These are phyloP conservation scores for Accipiter virgatus DNA, from an alignment of 2,113 vertebrate genomes.

Conservation along the genomic window DNA sequence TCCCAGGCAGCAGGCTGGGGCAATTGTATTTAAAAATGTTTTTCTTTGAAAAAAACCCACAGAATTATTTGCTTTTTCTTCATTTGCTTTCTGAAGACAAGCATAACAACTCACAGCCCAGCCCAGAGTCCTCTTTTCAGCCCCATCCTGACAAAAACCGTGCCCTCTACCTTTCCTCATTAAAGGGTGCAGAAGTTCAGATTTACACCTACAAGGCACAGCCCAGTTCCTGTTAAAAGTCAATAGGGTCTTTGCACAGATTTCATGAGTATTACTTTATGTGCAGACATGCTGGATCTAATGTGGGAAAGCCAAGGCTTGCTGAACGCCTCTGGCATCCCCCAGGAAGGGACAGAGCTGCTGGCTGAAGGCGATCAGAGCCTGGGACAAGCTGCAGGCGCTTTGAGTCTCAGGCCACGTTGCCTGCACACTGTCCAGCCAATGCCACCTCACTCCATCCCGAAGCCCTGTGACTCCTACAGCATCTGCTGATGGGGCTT, in stretches of 20 bases:
- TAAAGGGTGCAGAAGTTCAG: not conserved
- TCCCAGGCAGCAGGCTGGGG: not conserved
- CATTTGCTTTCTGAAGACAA: not conserved
- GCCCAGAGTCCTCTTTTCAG: not conserved
- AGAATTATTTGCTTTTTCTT: not conserved
- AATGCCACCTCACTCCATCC: not conserved
- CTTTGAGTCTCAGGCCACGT: not conserved
- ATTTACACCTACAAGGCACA: not conserved
- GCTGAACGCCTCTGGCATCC: not conserved
- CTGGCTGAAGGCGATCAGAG: not conserved
- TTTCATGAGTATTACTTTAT: not conserved
- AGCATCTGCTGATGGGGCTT: not conserved
- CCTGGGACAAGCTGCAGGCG: not conserved
- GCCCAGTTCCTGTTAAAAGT: not conserved
- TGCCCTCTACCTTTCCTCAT: not conserved
- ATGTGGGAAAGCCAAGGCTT: not conserved
- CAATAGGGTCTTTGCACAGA: not conserved
- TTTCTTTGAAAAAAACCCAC: not conserved
- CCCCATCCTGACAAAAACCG: not conserved
- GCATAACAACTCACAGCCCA: not conserved
- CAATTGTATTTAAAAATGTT: not conserved
- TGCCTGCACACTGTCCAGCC: not conserved
- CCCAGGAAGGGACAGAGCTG: not conserved
- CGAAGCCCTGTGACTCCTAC: not conserved
- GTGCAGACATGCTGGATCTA: fast-evolving